Evolutionary conservation across 2,797 vertebrate genomes (phyloP), one percentile per base, ranked within the genome.

Genomic region (Pygocentrus nattereri): DNA sequence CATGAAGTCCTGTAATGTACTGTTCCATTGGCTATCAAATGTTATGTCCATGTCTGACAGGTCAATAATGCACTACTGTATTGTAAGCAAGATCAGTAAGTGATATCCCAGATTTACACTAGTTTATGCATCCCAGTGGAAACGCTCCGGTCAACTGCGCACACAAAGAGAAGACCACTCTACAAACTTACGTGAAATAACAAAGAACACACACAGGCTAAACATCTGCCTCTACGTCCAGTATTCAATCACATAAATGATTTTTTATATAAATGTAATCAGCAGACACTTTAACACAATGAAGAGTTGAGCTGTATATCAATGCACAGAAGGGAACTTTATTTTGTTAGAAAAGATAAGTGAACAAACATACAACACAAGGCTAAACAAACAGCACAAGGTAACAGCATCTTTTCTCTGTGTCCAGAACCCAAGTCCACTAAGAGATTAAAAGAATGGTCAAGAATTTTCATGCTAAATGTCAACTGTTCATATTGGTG

Each of bases 21-120:
- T 10, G 50, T 41, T 78, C 65, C 68, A 56, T 50, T 65, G 80
- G 61, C 61, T 52, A 49, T 67, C 75, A 67, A 18, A 31, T n/a
- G 61, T 34, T 47, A 65, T 30, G 69, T 72, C 49, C 27, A 52
- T 21, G 50, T 78, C 68, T 78, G 68, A 44, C 61, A 58, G 30
- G 65, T 68, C 44, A 52, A 62, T 27, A 41, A 69, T 58, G 64
- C 82, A 75, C 76, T 83, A 30, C 47, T 54, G 49, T 72, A 31
- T 25, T 54, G 49, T 54, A 31, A 30, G 82, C 52, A 69, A 54
- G 71, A 79, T 76, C 77, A 79, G 72, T 58, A 44, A 64, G 74
- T 44, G 11, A 81, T 41, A 74, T 52, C 58, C 30, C 58, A 78
- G 72, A 74, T 74, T 61, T 65, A 73, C 80, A 77, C 54, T 44